phyloP scores from a whole-genome alignment of 2,888 invertebrate genomes.

The Drosophila eohydei region DNA sequence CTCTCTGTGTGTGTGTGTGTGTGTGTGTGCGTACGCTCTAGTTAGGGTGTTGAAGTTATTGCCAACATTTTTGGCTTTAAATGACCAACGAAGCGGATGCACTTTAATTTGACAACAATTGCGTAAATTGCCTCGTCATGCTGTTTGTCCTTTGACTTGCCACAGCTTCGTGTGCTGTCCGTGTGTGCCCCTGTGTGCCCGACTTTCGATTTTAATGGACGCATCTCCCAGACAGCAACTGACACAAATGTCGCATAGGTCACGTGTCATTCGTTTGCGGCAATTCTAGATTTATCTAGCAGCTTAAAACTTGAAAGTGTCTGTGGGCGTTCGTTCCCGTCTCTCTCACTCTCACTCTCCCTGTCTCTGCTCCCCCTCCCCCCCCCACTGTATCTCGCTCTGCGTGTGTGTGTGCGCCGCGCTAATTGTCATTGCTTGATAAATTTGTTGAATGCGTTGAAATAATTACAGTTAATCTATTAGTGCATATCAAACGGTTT shows the following conservation, averaged over 20 bases:
- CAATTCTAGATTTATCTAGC: conserved; percentile 70
- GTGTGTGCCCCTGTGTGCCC: conserved; percentile 19
- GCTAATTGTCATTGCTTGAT: conserved; percentile 22
- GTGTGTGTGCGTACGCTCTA: conserved; percentile 9
- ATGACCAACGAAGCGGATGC: conserved; percentile 84
- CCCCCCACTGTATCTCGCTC: neutral
- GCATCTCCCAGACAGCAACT: conserved; percentile 66
- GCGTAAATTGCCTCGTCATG: conserved; percentile 77
- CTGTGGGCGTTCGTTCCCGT: conserved; percentile 16
- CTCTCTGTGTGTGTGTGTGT: conserved; percentile 6
- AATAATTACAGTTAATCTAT: conserved; percentile 10
- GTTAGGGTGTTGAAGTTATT: conserved; percentile 39
- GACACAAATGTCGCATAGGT: conserved; percentile 84
- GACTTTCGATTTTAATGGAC: conserved; percentile 54
- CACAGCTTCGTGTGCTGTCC: conserved; percentile 15
- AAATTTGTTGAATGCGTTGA: conserved; percentile 9
- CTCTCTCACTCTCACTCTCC: neutral
- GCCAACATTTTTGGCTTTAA: conserved; percentile 72
- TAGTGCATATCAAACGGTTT: conserved; percentile 1
- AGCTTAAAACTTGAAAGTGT: conserved; percentile 55
- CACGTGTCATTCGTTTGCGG: conserved; percentile 82
- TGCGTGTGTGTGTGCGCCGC: conserved; percentile 3
- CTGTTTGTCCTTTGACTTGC: conserved; percentile 70
- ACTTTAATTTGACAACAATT: conserved; percentile 84
- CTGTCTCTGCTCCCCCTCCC: neutral